Percentiles rank a stretch among this genome's conserved stretches.
phyloP scores from a whole-genome alignment of 2,888 invertebrate species.

The Ophion obscuratus region DNA sequence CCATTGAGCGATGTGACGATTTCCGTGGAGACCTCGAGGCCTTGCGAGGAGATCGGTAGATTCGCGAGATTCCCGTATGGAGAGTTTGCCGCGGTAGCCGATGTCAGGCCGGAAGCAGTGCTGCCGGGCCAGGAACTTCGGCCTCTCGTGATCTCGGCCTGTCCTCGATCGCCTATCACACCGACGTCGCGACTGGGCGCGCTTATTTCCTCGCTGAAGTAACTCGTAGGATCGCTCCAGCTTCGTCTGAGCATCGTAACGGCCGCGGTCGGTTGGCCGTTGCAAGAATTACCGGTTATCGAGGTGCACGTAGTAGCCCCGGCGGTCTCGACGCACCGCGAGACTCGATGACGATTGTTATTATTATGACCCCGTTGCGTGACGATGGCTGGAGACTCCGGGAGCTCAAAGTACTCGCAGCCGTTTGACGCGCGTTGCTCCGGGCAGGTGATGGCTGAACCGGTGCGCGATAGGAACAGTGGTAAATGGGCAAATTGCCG shows the following conservation, averaged over 20 bases:
- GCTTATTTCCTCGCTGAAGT: constrained; percentile 80
- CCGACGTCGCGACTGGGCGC: constrained; percentile 83
- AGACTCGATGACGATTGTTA: constrained; percentile 57
- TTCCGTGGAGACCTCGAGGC: constrained; percentile 90
- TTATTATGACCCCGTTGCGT: constrained; percentile 59
- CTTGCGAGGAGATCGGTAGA: constrained; percentile 78
- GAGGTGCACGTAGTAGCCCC: constrained; percentile 37
- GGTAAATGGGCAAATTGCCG: constrained; percentile 68
- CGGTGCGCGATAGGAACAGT: constrained; percentile 71
- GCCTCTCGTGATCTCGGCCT: constrained; percentile 71
- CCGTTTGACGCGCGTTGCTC: constrained; percentile 66
- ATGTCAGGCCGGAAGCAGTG: constrained; percentile 62
- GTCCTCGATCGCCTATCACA: constrained; percentile 82
- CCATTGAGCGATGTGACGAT: constrained; percentile 92
- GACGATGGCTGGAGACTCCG: constrained; percentile 60
- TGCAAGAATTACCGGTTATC: constrained; percentile 53
- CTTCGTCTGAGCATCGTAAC: constrained; percentile 85
- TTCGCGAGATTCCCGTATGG: constrained; percentile 55
- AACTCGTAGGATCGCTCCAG: constrained; percentile 88
- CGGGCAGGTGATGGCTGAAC: constrained; percentile 70
- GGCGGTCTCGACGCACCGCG: constrained; percentile 53
- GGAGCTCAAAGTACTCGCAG: constrained; percentile 65
- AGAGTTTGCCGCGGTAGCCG: constrained; percentile 48
- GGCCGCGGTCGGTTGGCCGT: constrained; percentile 46
- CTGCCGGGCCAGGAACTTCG: constrained; percentile 80